Base-by-base conservation (phyloP, 1,140 invertebrate species). In the Ooceraea biroi region DNA sequence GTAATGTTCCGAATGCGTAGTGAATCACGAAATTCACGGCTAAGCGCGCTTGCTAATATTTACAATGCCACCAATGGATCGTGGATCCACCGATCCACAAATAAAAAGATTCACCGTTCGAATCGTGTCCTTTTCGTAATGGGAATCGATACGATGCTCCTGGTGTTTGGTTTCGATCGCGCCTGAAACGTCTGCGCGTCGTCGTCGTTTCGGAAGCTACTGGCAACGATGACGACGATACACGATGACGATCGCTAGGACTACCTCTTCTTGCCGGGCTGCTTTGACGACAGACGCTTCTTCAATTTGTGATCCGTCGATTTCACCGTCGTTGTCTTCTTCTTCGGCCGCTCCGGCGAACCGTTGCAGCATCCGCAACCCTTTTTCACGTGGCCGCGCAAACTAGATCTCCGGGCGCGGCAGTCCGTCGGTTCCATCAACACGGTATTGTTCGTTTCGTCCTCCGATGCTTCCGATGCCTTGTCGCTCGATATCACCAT, bases 331-430 rank as follows among this genome's bases (percentile, higher is more conserved):
- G 76, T 55, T 1, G 89, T 73, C 60, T 94, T 94, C 73, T 94
- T 94, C 73, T 94, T 94, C 5, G 93, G 92, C 36, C 93, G 90
- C 48, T 94, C 94, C 0, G 93, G 93, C 0, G 93, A 94, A 0
- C 94, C 94, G 76, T 95, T 95, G 83, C 95, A 95, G 73, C 95
- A 95, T 0, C 93, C 92, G 82, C 95, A 95, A 3, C 94, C 94
- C 73, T 95, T 95, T 63, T 95, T 95, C 12, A 95, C 94, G 73
- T 95, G 94, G 12, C 95, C 95, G 0, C 95, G 91, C 3, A 95
- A 84, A 55, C 95, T 95, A 0, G 95, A 95, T 25, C 95, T 86
- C 30, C 95, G 90, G 0, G 94, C 93, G n/a, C 92, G 91, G 71
- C 93, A 92, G 55, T 93, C 93, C 17, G 91, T 27, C 0, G 91